phyloP scores from a whole-genome alignment of 1,140 invertebrate genomes.

The Pseudobourletiella spinata region DNA sequence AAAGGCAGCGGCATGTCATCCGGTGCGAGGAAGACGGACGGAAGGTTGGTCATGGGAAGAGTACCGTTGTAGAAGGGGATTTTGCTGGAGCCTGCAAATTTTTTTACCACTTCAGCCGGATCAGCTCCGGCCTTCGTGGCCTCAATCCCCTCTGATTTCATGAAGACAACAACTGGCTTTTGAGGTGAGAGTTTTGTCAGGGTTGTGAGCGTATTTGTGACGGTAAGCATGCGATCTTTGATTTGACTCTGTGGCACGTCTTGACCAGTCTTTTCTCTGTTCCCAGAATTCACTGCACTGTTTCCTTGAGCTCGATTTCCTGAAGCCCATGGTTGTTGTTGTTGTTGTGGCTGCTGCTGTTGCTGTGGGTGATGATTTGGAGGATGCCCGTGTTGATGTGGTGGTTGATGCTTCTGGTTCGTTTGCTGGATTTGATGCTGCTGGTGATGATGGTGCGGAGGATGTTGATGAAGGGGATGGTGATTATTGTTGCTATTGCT shows the following conservation, averaged over 20 bases:
- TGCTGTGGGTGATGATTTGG: background rate
- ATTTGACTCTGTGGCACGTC: background rate
- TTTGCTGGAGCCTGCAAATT: conserved; percentile 35
- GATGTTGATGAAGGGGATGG: background rate
- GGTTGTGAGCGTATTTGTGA: conserved; percentile 32
- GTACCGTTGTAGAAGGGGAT: conserved; percentile 36
- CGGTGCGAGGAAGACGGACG: conserved; percentile 32
- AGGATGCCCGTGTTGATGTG: conserved; percentile 1
- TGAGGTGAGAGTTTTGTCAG: conserved; percentile 34
- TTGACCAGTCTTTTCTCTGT: background rate
- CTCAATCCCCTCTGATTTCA: conserved; percentile 29
- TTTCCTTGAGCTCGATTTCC: background rate
- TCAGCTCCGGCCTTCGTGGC: conserved; percentile 27
- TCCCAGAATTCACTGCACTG: background rate
- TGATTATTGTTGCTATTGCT: too few species aligned
- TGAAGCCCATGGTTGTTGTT: background rate
- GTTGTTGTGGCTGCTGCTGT: background rate
- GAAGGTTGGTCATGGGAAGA: conserved; percentile 17
- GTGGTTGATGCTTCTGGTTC: background rate
- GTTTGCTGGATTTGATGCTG: background rate
- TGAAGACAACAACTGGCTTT: conserved; percentile 34
- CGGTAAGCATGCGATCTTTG: conserved; percentile 6
- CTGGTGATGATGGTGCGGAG: background rate
- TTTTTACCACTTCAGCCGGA: conserved; percentile 34
- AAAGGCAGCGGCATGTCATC: conserved; percentile 30